phyloP scores from a whole-genome alignment of 2,113 vertebrate species.

The Formicarius rufipectus region DNA sequence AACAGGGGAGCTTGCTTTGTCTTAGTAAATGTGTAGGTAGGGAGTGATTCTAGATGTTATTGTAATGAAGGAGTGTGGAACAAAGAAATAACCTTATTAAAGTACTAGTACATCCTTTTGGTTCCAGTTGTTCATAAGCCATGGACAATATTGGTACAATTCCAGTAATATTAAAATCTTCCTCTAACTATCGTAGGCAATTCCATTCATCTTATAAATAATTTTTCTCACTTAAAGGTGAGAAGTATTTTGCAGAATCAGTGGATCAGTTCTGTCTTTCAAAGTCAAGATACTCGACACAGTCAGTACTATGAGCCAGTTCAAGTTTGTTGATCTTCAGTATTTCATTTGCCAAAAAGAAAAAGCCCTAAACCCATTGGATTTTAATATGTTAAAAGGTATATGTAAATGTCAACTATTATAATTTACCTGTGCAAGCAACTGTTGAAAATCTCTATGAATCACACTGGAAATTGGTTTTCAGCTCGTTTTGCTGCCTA shows the following conservation, averaged over 20 bases:
- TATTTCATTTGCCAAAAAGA: neutral
- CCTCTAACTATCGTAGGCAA: neutral
- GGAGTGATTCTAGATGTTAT: neutral
- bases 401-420: neutral
- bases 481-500: slow-evolving; percentile 51
- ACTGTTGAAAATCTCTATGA: slow-evolving; percentile 37
- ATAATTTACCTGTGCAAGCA: slow-evolving; percentile 46
- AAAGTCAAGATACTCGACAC: neutral
- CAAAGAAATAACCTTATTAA: neutral
- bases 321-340: neutral
- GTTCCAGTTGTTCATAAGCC: neutral
- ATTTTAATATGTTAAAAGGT: slow-evolving; percentile 9
- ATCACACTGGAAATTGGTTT: slow-evolving; percentile 40
- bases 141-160: neutral
- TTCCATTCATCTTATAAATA: neutral
- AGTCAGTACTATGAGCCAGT: neutral
- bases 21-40: neutral
- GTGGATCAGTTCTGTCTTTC: neutral
- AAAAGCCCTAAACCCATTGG: neutral
- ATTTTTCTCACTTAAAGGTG: neutral
- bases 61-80: neutral
- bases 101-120: neutral
- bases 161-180: neutral
- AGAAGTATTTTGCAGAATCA: neutral
- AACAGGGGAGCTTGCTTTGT: neutral